Conservation (phyloP, 2,797 vertebrate species). For the Tapirus indicus region DNA sequence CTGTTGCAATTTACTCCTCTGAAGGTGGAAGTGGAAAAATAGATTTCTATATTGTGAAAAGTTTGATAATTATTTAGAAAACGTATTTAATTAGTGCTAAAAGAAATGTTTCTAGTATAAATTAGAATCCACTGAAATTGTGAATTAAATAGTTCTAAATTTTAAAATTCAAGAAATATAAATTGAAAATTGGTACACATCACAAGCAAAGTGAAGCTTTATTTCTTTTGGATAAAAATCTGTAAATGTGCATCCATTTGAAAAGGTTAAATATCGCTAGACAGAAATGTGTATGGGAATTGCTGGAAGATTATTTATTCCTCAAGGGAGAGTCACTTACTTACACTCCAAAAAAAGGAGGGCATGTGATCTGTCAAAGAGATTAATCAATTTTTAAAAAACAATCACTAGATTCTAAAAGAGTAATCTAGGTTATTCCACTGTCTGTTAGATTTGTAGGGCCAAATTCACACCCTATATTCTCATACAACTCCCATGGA, state of each 20-base stretch:
- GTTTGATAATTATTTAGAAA: constrained; percentile 10
- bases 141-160: not conserved
- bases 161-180: constrained; percentile 8
- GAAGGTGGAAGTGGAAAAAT: not conserved
- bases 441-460: not conserved
- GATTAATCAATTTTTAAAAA: constrained; percentile 38
- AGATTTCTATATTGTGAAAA: not conserved
- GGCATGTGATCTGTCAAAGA: not conserved
- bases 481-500: not conserved
- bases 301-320: not conserved
- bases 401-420: not conserved
- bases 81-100: not conserved
- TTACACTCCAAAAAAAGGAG: not conserved
- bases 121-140: not conserved
- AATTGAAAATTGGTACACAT: not conserved
- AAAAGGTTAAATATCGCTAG: not conserved
- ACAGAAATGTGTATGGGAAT: not conserved
- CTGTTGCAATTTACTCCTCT: not conserved
- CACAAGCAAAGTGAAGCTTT: not conserved
- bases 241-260: not conserved
- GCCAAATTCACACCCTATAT: not conserved
- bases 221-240: not conserved
- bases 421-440: not conserved
- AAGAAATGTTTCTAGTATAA: constrained; percentile 7
- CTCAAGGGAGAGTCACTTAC: not conserved